Percentiles rank a stretch among this genome's conserved stretches.
Evolutionary conservation across 2,888 invertebrate species (phyloP).

Genomic region (Heliconius hortense): DNA sequence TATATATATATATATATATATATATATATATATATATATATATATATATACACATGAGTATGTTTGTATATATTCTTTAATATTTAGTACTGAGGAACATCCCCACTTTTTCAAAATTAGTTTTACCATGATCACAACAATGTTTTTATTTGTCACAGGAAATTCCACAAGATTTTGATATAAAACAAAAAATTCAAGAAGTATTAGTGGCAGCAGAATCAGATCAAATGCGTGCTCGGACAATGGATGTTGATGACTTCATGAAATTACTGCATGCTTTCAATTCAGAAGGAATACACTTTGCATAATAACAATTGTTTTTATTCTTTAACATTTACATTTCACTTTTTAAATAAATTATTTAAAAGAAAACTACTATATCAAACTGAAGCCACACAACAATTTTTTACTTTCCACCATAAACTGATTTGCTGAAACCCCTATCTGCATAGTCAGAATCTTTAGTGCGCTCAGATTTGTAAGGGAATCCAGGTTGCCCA

Average conservation of each 20-base stretch:
- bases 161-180: constrained; percentile 89
- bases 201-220: constrained; percentile 87
- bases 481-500: constrained; percentile 87
- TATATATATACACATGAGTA: too few species aligned
- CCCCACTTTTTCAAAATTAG: too few species aligned
- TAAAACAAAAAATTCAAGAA: constrained; percentile 89
- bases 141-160: constrained; percentile 74
- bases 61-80: too few species aligned
- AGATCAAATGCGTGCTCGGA: constrained; percentile 91
- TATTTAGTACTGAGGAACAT: too few species aligned
- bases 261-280: constrained; percentile 92
- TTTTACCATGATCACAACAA: too few species aligned
- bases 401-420: constrained; percentile 29
- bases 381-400: constrained; percentile 9
- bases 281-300: constrained; percentile 96
- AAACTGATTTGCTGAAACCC: constrained; percentile 86
- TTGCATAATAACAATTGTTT: constrained; percentile 79
- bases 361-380: constrained; percentile 28
- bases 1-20: too few species aligned
- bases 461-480: constrained; percentile 77
- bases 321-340: constrained; percentile 35
- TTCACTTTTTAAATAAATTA: constrained; percentile 8
- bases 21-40: too few species aligned
- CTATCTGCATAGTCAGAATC: constrained; percentile 86
- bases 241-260: constrained; percentile 98